Conservation (phyloP, 2,113 vertebrate genomes). For the Barnardius zonarius region DNA sequence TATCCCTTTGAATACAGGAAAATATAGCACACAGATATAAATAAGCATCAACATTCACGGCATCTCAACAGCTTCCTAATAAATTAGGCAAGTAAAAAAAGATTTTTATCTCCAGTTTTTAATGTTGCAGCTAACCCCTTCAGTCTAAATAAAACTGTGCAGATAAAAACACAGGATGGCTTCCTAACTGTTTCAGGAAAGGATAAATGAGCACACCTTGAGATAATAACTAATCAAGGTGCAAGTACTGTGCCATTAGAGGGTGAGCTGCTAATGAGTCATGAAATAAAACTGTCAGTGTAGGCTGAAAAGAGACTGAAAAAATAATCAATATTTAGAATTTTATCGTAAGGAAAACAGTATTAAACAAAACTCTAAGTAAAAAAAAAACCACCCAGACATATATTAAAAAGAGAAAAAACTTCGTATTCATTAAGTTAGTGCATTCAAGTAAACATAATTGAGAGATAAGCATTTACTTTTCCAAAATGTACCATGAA, state of each 20-base stretch:
- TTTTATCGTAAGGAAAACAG: conserved; percentile 23
- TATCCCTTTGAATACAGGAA: neutral
- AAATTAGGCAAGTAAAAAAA: neutral
- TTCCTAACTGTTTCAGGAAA: neutral
- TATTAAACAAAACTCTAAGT: neutral
- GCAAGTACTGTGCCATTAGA: conserved; percentile 22
- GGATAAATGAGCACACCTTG: conserved; percentile 43
- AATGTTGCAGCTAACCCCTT: neutral
- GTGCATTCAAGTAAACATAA: neutral
- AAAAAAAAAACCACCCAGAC: neutral
- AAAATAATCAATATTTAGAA: conserved; percentile 60
- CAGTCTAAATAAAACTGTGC: neutral
- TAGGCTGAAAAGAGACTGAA: conserved; percentile 52
- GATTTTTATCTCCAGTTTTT: neutral
- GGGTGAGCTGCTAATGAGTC: conserved; percentile 69
- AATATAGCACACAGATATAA: neutral
- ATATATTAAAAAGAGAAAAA: neutral
- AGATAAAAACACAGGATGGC: neutral
- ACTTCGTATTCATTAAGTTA: neutral
- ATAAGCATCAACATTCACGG: neutral
- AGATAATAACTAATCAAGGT: conserved; percentile 58
- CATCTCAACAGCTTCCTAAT: neutral
- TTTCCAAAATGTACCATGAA: neutral
- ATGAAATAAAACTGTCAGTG: conserved; percentile 60
- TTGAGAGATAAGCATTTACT: neutral